phyloP scores from a whole-genome alignment of 35 echinoderm and acorn worm species.

The Nesometra sesokonis region DNA sequence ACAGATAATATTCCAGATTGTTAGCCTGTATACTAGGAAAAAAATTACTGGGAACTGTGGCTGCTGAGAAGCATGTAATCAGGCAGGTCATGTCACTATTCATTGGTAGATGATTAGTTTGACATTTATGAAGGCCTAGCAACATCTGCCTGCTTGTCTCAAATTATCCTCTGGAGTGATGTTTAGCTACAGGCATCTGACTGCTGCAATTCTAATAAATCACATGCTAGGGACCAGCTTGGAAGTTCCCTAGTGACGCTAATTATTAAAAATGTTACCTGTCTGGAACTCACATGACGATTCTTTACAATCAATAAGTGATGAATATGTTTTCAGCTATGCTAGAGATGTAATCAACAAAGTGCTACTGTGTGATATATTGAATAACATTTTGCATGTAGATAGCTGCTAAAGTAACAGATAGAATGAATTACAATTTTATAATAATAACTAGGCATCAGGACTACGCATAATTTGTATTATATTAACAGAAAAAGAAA shows the following conservation, averaged over 20 bases:
- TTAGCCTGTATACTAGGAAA: not conserved
- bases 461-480: too few relatives aligned
- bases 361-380: not conserved
- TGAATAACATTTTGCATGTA: too few relatives aligned
- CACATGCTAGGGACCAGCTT: not conserved
- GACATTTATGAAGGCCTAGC: not conserved
- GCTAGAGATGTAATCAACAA: not conserved
- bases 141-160: not conserved
- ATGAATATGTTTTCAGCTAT: not conserved
- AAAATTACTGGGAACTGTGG: not conserved
- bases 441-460: too few relatives aligned
- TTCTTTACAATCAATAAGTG: too few relatives aligned
- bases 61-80: not conserved
- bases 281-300: too few relatives aligned
- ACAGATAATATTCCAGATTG: not conserved
- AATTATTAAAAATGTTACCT: not conserved
- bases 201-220: not conserved
- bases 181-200: not conserved
- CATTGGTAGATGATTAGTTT: not conserved
- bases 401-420: too few relatives aligned
- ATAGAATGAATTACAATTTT: too few relatives aligned
- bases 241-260: not conserved
- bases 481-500: too few relatives aligned
- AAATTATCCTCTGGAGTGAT: not conserved
- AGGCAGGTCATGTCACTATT: not conserved